A percentile compares a stretch with the other conserved stretches of the same genome.
Conservation (phyloP, 1,140 invertebrate species). For the Gryon sp. region DNA sequence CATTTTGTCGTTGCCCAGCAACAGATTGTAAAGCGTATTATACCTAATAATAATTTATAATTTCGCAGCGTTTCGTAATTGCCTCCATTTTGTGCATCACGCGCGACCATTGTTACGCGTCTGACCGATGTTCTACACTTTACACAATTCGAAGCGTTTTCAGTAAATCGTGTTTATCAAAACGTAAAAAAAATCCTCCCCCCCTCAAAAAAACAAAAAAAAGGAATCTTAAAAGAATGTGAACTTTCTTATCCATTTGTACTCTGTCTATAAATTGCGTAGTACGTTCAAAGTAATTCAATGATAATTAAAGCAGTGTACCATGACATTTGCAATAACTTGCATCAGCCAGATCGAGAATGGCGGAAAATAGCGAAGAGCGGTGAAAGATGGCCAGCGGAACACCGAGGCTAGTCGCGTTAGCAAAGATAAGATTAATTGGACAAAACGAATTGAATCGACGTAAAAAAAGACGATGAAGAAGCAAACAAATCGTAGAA, state of each 20-base stretch:
- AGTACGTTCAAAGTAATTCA: slow-evolving; percentile 50
- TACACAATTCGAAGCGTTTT: slow-evolving; percentile 30
- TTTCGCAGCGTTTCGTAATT: not conserved
- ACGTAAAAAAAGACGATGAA: too few relatives aligned
- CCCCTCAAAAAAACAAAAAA: slow-evolving; percentile 1
- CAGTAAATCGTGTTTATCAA: slow-evolving; percentile 31
- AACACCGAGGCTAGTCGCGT: slow-evolving; percentile 1
- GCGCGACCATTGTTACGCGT: slow-evolving; percentile 30
- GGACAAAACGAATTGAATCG: too few relatives aligned
- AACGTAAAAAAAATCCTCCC: slow-evolving; percentile 5
- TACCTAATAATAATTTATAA: not conserved
- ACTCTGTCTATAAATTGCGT: slow-evolving; percentile 47
- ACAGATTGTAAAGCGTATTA: slow-evolving; percentile 4
- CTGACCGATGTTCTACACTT: slow-evolving; percentile 33
- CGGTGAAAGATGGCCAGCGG: slow-evolving; percentile 31
- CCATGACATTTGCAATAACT: slow-evolving; percentile 56
- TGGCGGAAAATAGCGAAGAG: slow-evolving; percentile 60
- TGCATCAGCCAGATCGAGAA: slow-evolving; percentile 59
- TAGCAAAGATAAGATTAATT: not conserved
- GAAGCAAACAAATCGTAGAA: too few relatives aligned
- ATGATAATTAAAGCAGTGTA: slow-evolving; percentile 51
- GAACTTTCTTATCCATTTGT: slow-evolving; percentile 52
- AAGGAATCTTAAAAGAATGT: slow-evolving; percentile 10
- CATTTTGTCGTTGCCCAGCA: too few relatives aligned
- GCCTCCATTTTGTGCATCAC: not conserved